Base-by-base conservation (phyloP, 2,888 invertebrate species). In the Megalurothrips usitatus region DNA sequence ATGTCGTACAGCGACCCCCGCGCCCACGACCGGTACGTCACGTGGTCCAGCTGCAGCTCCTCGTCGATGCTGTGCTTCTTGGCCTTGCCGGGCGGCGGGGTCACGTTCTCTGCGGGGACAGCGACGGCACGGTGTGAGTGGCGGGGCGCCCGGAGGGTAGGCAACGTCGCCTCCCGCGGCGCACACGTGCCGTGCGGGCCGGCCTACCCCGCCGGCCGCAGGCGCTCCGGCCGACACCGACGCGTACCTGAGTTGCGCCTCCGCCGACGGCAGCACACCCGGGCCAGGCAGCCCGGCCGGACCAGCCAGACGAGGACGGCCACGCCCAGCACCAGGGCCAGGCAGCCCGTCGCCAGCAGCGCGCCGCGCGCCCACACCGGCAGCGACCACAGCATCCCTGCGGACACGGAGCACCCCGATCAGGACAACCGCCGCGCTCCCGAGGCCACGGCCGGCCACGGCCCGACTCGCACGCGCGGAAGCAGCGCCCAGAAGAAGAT, bases 11-110 rank as follows among this genome's bases (percentile, higher is more conserved):
- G 68, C 26, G 68, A 75, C 26, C 68, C 68, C 23, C 68, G 23
- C 68, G 68, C 68, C 68, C 68, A 75, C 23, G 68, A 75, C 26
- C 68, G 68, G 68, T 75, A 75, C 68, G 68, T 75, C 68, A 75
- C 68, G 68, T 75, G 12, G 23, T 75, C 68, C 68, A 75, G 68
- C 68, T 75, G 68, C 68, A 75, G 68, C 26, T 75, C 68, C 68
- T 75, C 68, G 68, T 75, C 68, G 68, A 75, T 75, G 68, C 68
- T 75, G 26, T 75, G 26, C 68, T 75, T 58, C 58, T 58, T 75
- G 26, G 68, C 3, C 68, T 26, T 26, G 68, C 26, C 68, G 26
- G 10, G 68, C 68, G 68, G 68, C 68, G 68, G 68, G 23, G 68
- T 75, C 68, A 75, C 26, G 26, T 75, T 75, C 26, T 75, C 68